These are phyloP conservation scores for Isichthys henryi DNA, from an alignment of 2,113 vertebrate species.

Conservation along the genomic window DNA sequence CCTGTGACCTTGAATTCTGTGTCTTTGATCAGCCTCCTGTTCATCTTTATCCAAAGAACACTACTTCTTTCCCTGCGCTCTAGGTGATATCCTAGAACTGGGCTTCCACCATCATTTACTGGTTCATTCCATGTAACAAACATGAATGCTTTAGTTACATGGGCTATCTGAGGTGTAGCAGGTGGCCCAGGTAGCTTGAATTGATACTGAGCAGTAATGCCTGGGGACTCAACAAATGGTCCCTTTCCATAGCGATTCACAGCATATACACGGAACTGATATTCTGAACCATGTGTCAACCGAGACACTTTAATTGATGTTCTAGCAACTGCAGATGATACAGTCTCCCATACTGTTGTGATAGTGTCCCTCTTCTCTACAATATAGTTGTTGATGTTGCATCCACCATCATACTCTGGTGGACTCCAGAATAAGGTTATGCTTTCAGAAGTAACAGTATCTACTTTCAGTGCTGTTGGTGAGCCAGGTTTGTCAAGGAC, in stretches of 20 bases:
- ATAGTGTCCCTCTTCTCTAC: conserved; percentile 95
- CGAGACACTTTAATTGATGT: conserved; percentile 81
- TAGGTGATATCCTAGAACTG: conserved; percentile 86
- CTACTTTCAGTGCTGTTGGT: conserved; percentile 73
- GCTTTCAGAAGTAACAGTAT: conserved; percentile 84
- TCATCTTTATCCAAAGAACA: conserved; percentile 94
- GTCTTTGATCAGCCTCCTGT: conserved; percentile 81
- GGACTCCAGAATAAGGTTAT: conserved; percentile 85
- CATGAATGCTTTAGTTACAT: conserved; percentile 89
- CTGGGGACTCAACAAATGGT: conserved; percentile 67
- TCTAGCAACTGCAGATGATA: conserved; percentile 86
- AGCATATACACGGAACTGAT: conserved; percentile 93
- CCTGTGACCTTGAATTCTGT: conserved; percentile 88
- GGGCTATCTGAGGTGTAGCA: conserved; percentile 78
- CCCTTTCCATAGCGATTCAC: conserved; percentile 97
- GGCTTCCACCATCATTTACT: conserved; percentile 88
- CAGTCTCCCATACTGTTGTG: conserved; percentile 82
- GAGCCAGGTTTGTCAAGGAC: conserved; percentile 88
- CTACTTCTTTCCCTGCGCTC: conserved; percentile 91
- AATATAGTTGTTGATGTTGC: conserved; percentile 91
- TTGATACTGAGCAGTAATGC: conserved; percentile 83
- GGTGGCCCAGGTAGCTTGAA: conserved; percentile 93
- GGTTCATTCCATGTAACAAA: conserved; percentile 90
- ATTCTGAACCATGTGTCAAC: conserved; percentile 81
- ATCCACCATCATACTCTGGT: conserved; percentile 92